These are phyloP conservation scores for Eonycteris spelaea DNA, from an alignment of 2,113 vertebrate genomes.

Conservation along the genomic window DNA sequence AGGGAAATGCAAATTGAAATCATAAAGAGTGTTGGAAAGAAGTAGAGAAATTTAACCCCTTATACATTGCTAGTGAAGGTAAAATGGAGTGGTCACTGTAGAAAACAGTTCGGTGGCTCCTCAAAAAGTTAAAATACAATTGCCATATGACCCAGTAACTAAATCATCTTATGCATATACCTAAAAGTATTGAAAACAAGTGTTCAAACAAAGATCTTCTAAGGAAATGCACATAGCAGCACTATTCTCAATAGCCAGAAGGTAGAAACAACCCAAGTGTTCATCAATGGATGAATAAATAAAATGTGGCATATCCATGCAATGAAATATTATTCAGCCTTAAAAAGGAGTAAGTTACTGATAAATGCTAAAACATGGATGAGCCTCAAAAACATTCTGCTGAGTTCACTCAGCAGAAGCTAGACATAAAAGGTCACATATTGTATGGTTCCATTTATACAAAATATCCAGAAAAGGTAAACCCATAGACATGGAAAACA, in stretches of 20 bases:
- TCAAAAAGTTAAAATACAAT: neutral
- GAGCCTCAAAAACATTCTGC: neutral
- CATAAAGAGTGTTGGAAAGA: neutral
- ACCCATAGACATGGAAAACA: neutral
- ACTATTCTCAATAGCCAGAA: neutral
- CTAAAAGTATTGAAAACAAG: neutral
- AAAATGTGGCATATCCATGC: neutral
- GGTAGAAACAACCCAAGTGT: neutral
- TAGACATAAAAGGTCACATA: neutral
- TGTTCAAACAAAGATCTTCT: neutral
- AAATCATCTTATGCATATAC: neutral
- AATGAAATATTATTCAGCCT: neutral
- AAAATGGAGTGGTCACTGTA: neutral
- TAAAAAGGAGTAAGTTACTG: neutral
- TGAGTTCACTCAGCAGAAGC: neutral
- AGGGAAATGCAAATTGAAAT: neutral
- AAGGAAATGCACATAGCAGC: neutral
- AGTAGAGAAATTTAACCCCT: neutral
- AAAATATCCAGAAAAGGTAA: neutral
- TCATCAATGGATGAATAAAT: neutral
- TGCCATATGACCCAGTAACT: neutral
- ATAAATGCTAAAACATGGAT: neutral
- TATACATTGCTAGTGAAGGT: neutral
- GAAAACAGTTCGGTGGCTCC: neutral
- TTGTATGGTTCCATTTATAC: neutral